Conservation (phyloP, 2,113 vertebrate genomes). For the Forbesichthys agassizii region DNA sequence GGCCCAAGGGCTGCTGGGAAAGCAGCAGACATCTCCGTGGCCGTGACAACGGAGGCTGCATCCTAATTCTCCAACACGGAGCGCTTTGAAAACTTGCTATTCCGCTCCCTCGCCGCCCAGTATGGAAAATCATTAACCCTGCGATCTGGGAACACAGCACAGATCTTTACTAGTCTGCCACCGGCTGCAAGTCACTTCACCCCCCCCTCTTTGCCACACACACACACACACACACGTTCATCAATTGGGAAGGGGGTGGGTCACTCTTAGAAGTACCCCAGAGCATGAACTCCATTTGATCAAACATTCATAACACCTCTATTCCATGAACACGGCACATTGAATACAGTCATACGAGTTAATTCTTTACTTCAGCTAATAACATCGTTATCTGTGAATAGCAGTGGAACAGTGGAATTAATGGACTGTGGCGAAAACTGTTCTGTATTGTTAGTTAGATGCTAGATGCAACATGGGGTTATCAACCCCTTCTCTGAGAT, state of each 20-base stretch:
- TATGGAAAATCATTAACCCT: conserved; percentile 78
- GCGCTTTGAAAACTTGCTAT: conserved; percentile 37
- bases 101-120: conserved; percentile 70
- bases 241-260: background rate
- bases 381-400: background rate
- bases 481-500: too few relatives aligned
- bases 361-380: background rate
- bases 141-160: conserved; percentile 63
- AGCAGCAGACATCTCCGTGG: conserved; percentile 85
- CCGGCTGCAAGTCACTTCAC: conserved; percentile 39
- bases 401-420: conserved; percentile 11
- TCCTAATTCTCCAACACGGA: conserved; percentile 75
- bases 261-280: conserved; percentile 31
- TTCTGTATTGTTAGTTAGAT: conserved; percentile 5
- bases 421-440: conserved; percentile 23
- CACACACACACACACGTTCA: too few relatives aligned
- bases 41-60: conserved; percentile 86
- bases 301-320: background rate
- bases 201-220: background rate
- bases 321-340: background rate
- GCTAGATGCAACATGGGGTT: too few relatives aligned
- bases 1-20: conserved; percentile 86
- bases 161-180: conserved; percentile 42
- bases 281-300: background rate
- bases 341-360: background rate